Evolutionary conservation across 2,797 vertebrate species (phyloP), one percentile per base, ranked within the genome.

Genomic region (Macrochelys suwanniensis): DNA sequence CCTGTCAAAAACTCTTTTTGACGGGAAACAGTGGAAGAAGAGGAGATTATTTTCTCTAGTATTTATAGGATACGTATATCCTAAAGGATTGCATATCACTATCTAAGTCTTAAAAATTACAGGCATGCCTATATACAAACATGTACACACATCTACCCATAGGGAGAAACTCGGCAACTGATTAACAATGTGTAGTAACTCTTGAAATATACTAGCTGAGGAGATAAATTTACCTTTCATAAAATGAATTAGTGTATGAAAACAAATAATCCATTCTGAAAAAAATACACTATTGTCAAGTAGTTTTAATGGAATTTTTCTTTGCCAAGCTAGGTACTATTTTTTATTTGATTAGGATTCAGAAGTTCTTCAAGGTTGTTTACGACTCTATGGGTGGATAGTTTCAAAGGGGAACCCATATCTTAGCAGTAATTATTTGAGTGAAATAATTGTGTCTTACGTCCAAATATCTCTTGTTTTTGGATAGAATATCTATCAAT

Each of bases 301-400:
- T n/a, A 78, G 13, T 87, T 83, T 11, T 15, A 51, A 2, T 92
- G 80, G 80, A 93, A 88, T 49, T 37, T 86, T 51, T 65, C 87
- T 78, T 31, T 88, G 80, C 45, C 45, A 86, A 74, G 68, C 45
- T 65, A 45, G 74, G n/a, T 2, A 1, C 81, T 91, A 71, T 68
- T 92, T 85, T 79, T 91, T 89, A 50, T 79, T 94, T 95, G 45
- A 91, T 9, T 65, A 28, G 56, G 59, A 96, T 28, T 92, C 86
- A 95, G 84, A 89, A 88, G 53, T 88, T 91, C 56, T 89, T 77
- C 93, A 88, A 61, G 11, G 33, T 61, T 61, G 31, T 28, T 31
- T 61, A 16, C 6, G 7, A 33, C 31, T 33, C 59, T 61, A 33
- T 61, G 31, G 31, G 59, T 61, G 59, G 59, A 61, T 33, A 33